Base-by-base conservation (phyloP, 2,888 invertebrate species). In the Nyleta sp. region DNA sequence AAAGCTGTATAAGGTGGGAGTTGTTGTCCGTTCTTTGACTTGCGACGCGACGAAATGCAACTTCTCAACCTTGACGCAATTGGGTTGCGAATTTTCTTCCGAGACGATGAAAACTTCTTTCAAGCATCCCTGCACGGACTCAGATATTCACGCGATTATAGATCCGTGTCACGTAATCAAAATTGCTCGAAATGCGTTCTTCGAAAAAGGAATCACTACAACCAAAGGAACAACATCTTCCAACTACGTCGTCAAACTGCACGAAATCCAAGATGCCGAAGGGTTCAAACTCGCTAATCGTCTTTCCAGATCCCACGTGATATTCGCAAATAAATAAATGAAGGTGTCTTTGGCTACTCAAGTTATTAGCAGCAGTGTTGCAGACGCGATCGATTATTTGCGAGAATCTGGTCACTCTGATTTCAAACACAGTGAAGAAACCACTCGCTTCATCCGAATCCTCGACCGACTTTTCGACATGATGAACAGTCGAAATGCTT, bases 391-490 rank as follows among this genome's bases (percentile, higher is more conserved):
- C 6, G 59, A 59, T 15, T 59, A 44, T 31, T 59, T 59, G 24
- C 22, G 59, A 28, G 8, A 15, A 33, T 24, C 28, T 52, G 31
- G 31, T 15, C 11, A 20, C 28, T 1, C 22, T 10, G 7, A 15
- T 8, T 59, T 59, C 22, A 22, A 18, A n/a, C 24, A 8, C n/a
- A 50, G 28, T 31, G 42, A 50, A 65, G 33, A 17, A 42, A 65
- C 22, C 20, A 65, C 15, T 28, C 52, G 15, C 15, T 67, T 52
- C 42, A 44, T 59, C 15, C 13, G 44, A 28, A 31, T 18, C 10
- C 53, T 81, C 13, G 81, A 81, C 60, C 80, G 53, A 65, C 53
- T 81, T 15, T 84, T 82, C 79, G 82, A 83, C 71, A 53, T 80
- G 18, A 33, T 83, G 22, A 84, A 84, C 68, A 74, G 42, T 24